Evolutionary conservation across 1,140 invertebrate genomes (phyloP), one percentile per base, ranked within the genome.

Genomic region (Pseudomyrmex pallidus): DNA sequence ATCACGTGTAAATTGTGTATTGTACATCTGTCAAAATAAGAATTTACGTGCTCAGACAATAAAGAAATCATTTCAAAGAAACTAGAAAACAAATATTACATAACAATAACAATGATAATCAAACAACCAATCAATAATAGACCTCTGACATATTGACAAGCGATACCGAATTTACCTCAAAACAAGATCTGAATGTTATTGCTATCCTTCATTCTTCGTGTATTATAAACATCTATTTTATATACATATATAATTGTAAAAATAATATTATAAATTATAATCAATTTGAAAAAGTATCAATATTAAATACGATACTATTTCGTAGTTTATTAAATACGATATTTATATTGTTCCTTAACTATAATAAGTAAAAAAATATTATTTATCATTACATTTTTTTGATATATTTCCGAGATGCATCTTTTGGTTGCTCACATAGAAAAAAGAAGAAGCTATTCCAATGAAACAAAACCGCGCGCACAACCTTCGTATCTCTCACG

Each of bases 81-180:
- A 25, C 10, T 22, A 35, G 12, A 10, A 25, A 50, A 82, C 67
- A 57, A 72, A 35, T 70, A 20, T 57, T 17, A 17, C 12, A 68
- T 25, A 52, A 52, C 2, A 17, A 35, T 15, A 12, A 76, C 25
- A 66, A 72, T 17, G 52, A 57, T 68, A 68, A 78, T 59, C 35
- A n/a, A n/a, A 48, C 4, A 20, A 5, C 9, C 12, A 13, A 46
- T 56, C 17, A 17, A 63, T 20, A 67, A 82, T 61, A 35, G 12
- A 17, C 15, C 7, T 72, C n/a, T 1, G 9, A 68, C 7, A 44
- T 22, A 44, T 54, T 48, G 57, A 35, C 44, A 25, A 80, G n/a
- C 17, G 1, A 17, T 7, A 5, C 35, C 20, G 54, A 73, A n/a
- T 57, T 44, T 25, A 59, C 44, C 68, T 82, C 44, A 25, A 80